Base-by-base conservation (phyloP, 2,113 vertebrate genomes). In the Austrofundulus limnaeus region DNA sequence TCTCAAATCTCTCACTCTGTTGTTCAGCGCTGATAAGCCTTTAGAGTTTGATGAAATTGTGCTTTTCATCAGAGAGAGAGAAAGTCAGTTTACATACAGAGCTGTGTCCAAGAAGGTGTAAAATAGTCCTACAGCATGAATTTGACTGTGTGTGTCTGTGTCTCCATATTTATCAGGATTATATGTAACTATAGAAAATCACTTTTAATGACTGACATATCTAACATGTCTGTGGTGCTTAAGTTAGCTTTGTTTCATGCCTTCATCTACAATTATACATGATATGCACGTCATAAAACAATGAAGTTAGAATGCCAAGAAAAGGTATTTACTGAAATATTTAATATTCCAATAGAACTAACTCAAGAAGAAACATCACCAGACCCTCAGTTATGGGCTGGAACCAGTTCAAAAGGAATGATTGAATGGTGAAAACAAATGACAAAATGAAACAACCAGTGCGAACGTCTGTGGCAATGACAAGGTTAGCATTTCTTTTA, bases 401-500 rank as follows among this genome's bases (percentile, higher is more conserved):
- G 54, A 4, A 45, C 28, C 0, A 5, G 39, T 50, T 46, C 14
- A 31, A 53, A 67, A 64, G 15, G 70, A 47, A 43, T 48, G 48
- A 56, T 31, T 21, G 49, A 70, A 72, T 52, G 48, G 57, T 61
- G 39, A 61, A 2, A 57, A 74, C 61, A 65, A 46, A 67, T 71
- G 70, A 77, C 10, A 47, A 61, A 66, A 77, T 43, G 50, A 31
- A 55, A 83, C 42, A 77, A 46, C 5, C 2, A 64, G 61, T 49
- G 34, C 31, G 73, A 54, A 52, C 47, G 51, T 64, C 41, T 48
- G 49, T 19, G 49, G 66, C 52, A 49, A 39, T 85, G 93, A 94
- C 94, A 97, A 94, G 92, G 95, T 95, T 97, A 96, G 94, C 94
- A 97, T 80, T 91, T 93, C 90, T 74, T 78, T 69, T 49, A 80